Percentiles rank a stretch among this genome's conserved stretches.
These are phyloP conservation scores for Jordanella pulchra DNA, from an alignment of 2,797 vertebrate species.

Conservation along the genomic window DNA sequence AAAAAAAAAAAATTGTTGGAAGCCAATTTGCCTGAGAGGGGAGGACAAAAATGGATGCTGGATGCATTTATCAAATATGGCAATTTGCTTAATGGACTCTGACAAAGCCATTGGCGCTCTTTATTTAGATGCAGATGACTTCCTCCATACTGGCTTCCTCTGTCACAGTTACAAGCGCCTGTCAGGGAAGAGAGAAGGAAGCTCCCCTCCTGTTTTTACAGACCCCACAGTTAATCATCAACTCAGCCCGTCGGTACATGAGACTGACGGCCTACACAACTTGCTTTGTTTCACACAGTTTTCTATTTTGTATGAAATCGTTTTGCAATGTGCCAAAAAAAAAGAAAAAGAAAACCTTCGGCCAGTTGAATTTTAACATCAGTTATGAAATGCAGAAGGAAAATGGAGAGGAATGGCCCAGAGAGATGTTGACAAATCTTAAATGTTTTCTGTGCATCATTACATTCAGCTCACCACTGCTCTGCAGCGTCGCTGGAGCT, in stretches of 20 bases:
- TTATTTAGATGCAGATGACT: constrained; percentile 82
- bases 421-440: constrained; percentile 31
- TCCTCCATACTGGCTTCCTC: constrained; percentile 68
- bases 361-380: constrained; percentile 13
- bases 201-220: constrained; percentile 47
- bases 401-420: constrained; percentile 15
- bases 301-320: constrained; percentile 47
- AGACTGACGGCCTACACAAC: constrained; percentile 41
- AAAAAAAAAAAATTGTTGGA: constrained; percentile 45
- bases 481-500: constrained; percentile 34
- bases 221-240: constrained; percentile 62
- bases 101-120: constrained; percentile 78
- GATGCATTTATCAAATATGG: constrained; percentile 77
- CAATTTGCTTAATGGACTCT: constrained; percentile 81
- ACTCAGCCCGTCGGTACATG: constrained; percentile 45
- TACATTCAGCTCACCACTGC: constrained; percentile 20
- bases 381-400: constrained; percentile 14
- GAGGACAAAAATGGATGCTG: constrained; percentile 57
- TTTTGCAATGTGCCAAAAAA: constrained; percentile 40
- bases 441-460: constrained; percentile 24
- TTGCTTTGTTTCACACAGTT: constrained; percentile 42
- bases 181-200: constrained; percentile 44
- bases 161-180: constrained; percentile 55
- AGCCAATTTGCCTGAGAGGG: constrained; percentile 55
- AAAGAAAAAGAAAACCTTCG: constrained; percentile 28